These are phyloP conservation scores for Pseudomyrmex sp. DNA, from an alignment of 1,140 invertebrate genomes.

Conservation along the genomic window DNA sequence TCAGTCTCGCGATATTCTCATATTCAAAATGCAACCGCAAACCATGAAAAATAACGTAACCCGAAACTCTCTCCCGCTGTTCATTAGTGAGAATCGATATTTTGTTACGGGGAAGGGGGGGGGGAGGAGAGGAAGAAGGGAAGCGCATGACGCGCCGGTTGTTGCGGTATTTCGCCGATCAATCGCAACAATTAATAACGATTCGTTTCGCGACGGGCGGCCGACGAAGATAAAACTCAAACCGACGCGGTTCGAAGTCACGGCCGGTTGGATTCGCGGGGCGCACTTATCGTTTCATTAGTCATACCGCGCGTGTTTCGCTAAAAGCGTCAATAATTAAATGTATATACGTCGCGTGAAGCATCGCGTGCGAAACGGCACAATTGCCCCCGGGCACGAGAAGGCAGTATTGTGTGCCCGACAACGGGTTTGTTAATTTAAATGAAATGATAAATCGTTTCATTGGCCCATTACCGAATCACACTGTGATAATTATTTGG, in stretches of 20 bases:
- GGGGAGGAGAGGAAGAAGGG: too few species aligned
- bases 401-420: conserved; percentile 23
- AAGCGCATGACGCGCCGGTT: conserved; percentile 42
- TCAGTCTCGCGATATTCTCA: background rate
- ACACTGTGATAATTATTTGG: background rate
- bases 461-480: conserved; percentile 7
- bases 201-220: conserved; percentile 61
- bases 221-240: conserved; percentile 48
- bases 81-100: conserved; percentile 57
- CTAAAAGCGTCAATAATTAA: conserved; percentile 69
- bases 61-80: conserved; percentile 15
- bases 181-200: conserved; percentile 70
- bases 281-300: conserved; percentile 68
- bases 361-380: conserved; percentile 40
- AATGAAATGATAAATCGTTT: conserved; percentile 45
- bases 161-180: conserved; percentile 64
- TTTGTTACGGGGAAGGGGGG: conserved; percentile 26
- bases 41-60: conserved; percentile 42
- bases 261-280: conserved; percentile 60
- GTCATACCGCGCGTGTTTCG: conserved; percentile 44
- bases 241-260: conserved; percentile 62
- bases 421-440: conserved; percentile 26
- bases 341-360: conserved; percentile 54
- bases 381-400: conserved; percentile 8
- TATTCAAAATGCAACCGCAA: background rate